These are phyloP conservation scores for Notarius quadriscutis DNA, from an alignment of 2,113 vertebrate genomes.

Conservation along the genomic window DNA sequence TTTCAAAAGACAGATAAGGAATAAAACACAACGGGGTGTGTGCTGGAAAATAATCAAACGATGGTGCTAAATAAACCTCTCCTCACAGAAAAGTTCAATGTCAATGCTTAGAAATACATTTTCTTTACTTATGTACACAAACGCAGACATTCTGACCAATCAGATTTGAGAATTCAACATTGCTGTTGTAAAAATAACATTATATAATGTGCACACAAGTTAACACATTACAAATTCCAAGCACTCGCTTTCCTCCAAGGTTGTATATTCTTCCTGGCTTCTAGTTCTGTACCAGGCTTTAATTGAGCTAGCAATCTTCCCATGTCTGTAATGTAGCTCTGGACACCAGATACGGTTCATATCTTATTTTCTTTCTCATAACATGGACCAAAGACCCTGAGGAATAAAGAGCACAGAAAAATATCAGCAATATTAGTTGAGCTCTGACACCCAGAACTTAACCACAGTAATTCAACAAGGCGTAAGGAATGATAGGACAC, in stretches of 20 bases:
- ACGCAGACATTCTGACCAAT: background rate
- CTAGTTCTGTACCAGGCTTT: background rate
- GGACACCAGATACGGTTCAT: conserved; percentile 16
- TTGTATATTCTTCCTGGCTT: background rate
- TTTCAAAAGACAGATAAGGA: background rate
- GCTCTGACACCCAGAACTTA: background rate
- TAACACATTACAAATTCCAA: background rate
- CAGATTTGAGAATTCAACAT: background rate
- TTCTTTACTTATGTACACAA: background rate
- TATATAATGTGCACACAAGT: no score
- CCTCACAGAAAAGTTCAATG: background rate
- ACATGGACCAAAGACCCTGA: background rate
- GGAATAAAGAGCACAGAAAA: background rate
- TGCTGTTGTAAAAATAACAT: background rate
- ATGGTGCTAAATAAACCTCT: background rate
- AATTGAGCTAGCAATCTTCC: background rate
- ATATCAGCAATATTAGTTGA: background rate
- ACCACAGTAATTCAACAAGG: background rate
- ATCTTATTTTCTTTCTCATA: conserved; percentile 30
- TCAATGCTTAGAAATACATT: background rate
- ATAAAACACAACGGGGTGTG: background rate
- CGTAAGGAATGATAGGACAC: background rate
- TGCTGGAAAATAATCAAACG: background rate
- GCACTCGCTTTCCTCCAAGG: background rate
- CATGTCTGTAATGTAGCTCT: conserved; percentile 11